Evolutionary conservation across 1,140 invertebrate genomes (phyloP), one percentile per base, ranked within the genome.

Genomic region (Leptopilina clavipes): DNA sequence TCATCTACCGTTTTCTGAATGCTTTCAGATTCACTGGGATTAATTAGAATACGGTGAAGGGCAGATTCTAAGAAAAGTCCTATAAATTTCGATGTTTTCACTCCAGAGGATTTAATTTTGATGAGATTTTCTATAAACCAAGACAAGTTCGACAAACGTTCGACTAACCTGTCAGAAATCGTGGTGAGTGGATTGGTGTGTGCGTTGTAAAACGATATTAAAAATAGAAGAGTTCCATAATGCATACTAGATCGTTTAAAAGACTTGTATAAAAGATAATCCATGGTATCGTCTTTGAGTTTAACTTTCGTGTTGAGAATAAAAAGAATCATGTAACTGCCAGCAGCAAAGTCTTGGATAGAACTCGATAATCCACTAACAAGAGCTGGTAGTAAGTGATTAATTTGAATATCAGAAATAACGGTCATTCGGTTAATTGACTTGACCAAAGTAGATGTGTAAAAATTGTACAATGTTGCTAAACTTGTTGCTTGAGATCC

Each of bases 381-480:
- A 18, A 98, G 79, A 3, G 93, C 91, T 31, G 95, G 93, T 17
- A 97, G 83, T 5, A 98, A 89, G 18, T 93, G 91, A 74, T 92
- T 92, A 1, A 97, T 86, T 73, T 96, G 92, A 59, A 92, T 85
- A 82, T 98, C 96, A 0, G 90, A 92, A 1, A 96, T 86, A 17
- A 84, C 81, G 19, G 90, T 83, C 0, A 85, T 85, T 59, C 89
- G 85, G 78, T 95, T 92, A 40, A 97, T 88, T 18, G 93, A 92
- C 3, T 95, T 95, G 71, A 95, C 91, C 3, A 95, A 86, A 1
- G 93, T 93, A 1, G 93, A 93, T 73, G 94, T 94, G 84, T 95
- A 96, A 88, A 97, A 97, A 3, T 94, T 94, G 83, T 96, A 94
- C 9, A 95, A 89, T 1, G 94, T 94, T 70, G 93, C 93, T 11